Conservation (phyloP, 2,113 vertebrate species). For the Orientallactaga bullata region DNA sequence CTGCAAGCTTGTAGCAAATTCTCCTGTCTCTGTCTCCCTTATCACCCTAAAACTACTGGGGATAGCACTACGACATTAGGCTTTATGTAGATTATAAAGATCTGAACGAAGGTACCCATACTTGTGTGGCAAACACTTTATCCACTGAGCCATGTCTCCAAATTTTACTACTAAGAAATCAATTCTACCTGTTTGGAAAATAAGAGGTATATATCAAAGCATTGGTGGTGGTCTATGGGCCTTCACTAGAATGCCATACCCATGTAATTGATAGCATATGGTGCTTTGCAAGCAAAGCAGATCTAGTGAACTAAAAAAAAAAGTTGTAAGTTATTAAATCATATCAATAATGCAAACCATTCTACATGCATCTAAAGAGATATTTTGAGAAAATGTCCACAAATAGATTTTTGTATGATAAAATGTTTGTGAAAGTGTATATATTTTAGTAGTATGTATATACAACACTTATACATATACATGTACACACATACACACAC, state of each 20-base stretch:
- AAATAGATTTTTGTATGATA: neutral
- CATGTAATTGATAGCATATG: neutral
- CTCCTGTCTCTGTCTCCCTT: no score
- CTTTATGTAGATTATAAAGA: no score
- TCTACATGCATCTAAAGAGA: constrained; percentile 21
- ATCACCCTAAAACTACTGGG: no score
- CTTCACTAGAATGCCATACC: neutral
- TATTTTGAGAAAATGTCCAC: neutral
- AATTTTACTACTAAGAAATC: neutral
- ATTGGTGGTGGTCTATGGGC: neutral
- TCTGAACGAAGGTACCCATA: no score
- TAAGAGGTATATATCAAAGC: constrained; percentile 16
- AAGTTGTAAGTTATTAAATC: neutral
- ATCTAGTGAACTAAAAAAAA: neutral
- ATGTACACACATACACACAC: neutral
- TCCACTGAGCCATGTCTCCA: no score
- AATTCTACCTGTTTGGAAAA: constrained; percentile 30
- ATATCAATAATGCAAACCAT: neutral
- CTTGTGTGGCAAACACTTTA: no score
- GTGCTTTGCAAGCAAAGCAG: neutral
- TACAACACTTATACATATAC: neutral
- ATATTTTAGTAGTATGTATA: no score
- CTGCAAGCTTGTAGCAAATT: no score
- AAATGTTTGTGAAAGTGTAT: neutral
- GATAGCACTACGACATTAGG: no score